Percentiles rank a stretch among this genome's conserved stretches.
Evolutionary conservation across 2,888 invertebrate species (phyloP).

Genomic region (Subacronicta megacephala): DNA sequence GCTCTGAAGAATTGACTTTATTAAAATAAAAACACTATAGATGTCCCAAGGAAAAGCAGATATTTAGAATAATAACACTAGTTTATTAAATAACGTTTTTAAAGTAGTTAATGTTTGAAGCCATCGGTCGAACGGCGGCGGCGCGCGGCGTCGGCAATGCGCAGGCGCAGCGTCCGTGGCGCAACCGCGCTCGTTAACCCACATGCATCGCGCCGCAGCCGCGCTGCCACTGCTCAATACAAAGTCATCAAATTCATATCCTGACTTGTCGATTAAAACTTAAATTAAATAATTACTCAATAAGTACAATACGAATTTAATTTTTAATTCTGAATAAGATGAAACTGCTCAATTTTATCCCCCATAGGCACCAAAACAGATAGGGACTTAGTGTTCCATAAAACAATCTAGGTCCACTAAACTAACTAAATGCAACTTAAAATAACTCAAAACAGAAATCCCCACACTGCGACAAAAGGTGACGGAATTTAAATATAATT

Average conservation of each 20-base stretch:
- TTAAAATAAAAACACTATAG: neutral
- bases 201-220: conserved; percentile 67
- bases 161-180: conserved; percentile 63
- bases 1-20: neutral
- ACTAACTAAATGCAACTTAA: conserved; percentile 16
- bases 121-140: conserved; percentile 56
- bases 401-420: conserved; percentile 24
- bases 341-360: conserved; percentile 3
- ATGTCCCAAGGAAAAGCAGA: neutral
- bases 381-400: conserved; percentile 12
- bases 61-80: conserved; percentile 15
- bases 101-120: conserved; percentile 49
- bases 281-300: conserved; percentile 45
- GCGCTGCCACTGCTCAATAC: conserved; percentile 45
- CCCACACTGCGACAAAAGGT: conserved; percentile 2
- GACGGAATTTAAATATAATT: conserved; percentile 29
- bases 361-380: neutral
- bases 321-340: conserved; percentile 8
- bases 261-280: conserved; percentile 52
- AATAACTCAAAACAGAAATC: conserved; percentile 16
- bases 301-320: conserved; percentile 7
- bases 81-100: conserved; percentile 17
- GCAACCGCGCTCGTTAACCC: conserved; percentile 84
- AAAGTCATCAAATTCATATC: conserved; percentile 68
- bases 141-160: conserved; percentile 40